Percentiles rank a stretch among this genome's conserved stretches.
These are phyloP conservation scores for Brenthis hecate DNA, from an alignment of 2,888 invertebrate genomes.

Conservation along the genomic window DNA sequence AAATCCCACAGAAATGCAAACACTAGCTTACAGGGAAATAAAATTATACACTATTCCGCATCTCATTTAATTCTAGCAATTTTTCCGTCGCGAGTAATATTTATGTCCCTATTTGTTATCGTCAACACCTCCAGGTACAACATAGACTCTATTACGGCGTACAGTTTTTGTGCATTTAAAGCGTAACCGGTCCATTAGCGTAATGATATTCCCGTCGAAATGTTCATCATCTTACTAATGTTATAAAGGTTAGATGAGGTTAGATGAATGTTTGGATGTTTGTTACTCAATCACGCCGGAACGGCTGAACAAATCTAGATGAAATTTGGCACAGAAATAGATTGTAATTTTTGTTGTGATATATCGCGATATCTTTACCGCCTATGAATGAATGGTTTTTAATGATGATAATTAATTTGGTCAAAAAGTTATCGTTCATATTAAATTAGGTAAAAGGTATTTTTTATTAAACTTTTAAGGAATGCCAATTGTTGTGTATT, in stretches of 20 bases:
- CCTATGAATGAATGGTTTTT: too few relatives aligned
- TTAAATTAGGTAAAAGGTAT: too few relatives aligned
- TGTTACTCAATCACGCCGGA: not conserved
- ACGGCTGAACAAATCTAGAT: not conserved
- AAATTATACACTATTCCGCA: slow-evolving; percentile 28
- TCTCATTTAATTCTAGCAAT: slow-evolving; percentile 31
- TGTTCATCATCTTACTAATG: slow-evolving; percentile 55
- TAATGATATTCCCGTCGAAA: slow-evolving; percentile 74
- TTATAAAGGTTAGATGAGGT: too few relatives aligned
- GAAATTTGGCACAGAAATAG: too few relatives aligned
- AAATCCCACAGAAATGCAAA: slow-evolving; percentile 11
- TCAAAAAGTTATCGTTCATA: too few relatives aligned
- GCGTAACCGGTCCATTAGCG: slow-evolving; percentile 69
- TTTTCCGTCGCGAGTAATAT: slow-evolving; percentile 35
- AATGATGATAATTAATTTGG: too few relatives aligned
- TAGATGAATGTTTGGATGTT: too few relatives aligned
- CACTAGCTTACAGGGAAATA: slow-evolving; percentile 13
- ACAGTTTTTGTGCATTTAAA: slow-evolving; percentile 49
- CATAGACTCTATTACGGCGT: slow-evolving; percentile 45
- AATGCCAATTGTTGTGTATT: too few relatives aligned
- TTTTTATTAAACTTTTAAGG: too few relatives aligned
- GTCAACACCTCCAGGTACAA: slow-evolving; percentile 51
- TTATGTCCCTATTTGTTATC: slow-evolving; percentile 40
- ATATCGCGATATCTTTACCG: too few relatives aligned
- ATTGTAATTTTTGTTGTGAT: too few relatives aligned